Evolutionary conservation across 1,140 invertebrate species (phyloP).

Genomic region (Hyles vespertilio): DNA sequence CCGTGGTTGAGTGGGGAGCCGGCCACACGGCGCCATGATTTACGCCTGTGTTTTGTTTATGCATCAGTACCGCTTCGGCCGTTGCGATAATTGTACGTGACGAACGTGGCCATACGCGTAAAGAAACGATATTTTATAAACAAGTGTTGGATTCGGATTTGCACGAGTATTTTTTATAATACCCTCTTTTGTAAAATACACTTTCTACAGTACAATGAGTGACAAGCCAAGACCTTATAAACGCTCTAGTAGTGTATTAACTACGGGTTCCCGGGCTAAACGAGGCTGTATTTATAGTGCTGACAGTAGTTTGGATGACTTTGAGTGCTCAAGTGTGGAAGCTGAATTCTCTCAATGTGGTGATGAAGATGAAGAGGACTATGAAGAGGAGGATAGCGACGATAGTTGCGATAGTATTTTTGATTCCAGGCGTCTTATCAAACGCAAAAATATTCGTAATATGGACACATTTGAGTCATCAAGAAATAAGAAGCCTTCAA

Average conservation of each 20-base stretch:
- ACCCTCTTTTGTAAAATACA: not conserved
- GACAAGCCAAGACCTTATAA: conserved; percentile 2
- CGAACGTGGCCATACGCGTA: not conserved
- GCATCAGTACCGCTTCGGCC: not conserved
- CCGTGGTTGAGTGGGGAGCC: not conserved
- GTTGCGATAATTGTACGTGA: not conserved
- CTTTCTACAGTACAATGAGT: not conserved
- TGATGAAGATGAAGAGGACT: conserved; percentile 8
- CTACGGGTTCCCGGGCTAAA: conserved; percentile 4
- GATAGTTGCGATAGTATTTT: too few relatives aligned
- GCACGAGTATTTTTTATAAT: not conserved
- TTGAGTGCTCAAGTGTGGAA: conserved; percentile 10
- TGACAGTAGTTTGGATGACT: conserved; percentile 9
- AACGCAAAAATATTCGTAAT: too few relatives aligned
- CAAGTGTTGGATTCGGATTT: not conserved
- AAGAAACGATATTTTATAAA: not conserved
- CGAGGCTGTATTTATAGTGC: conserved; percentile 5
- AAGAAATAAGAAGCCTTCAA: too few relatives aligned
- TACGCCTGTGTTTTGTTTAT: not conserved
- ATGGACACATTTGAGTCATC: too few relatives aligned
- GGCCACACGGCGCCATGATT: not conserved
- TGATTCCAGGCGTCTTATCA: too few relatives aligned
- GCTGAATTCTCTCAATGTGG: conserved; percentile 10
- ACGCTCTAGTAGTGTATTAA: conserved; percentile 7
- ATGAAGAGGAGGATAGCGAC: conserved; percentile 7